A percentile compares a stretch with the other conserved stretches of the same genome.
phyloP scores from a whole-genome alignment of 2,797 vertebrate genomes.

The Astyanax mexicanus region DNA sequence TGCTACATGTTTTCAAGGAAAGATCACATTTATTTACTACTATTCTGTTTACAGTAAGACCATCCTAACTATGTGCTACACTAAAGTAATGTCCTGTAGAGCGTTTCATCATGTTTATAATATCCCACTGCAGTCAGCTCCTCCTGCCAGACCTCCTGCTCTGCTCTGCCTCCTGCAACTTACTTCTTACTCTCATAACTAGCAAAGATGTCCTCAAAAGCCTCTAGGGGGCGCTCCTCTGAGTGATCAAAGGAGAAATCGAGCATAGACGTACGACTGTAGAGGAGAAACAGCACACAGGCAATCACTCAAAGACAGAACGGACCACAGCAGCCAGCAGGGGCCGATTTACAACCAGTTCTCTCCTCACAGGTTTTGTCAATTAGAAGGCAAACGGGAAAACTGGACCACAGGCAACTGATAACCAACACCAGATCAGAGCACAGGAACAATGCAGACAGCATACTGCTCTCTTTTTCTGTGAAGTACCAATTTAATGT shows the following conservation, averaged over 20 bases:
- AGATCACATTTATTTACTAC: too few species aligned
- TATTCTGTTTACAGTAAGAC: not conserved
- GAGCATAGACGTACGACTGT: slow-evolving; percentile 93
- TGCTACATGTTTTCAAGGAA: not conserved
- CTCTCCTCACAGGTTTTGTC: not conserved
- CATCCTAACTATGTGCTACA: not conserved
- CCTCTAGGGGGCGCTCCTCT: slow-evolving; percentile 95
- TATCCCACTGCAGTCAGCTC: slow-evolving; percentile 45
- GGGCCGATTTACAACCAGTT: slow-evolving; percentile 33
- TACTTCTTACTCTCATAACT: slow-evolving; percentile 98
- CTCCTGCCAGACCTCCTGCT: slow-evolving; percentile 72
- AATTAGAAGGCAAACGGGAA: not conserved
- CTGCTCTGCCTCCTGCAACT: slow-evolving; percentile 77
- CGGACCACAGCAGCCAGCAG: slow-evolving; percentile 9
- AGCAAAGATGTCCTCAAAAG: slow-evolving; percentile 99
- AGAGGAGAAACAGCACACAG: slow-evolving; percentile 81
- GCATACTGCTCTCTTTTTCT: not conserved
- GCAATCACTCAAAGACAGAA: slow-evolving; percentile 71
- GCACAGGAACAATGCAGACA: slow-evolving; percentile 25
- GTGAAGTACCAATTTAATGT: too few species aligned
- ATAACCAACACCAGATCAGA: slow-evolving; percentile 8
- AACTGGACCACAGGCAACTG: slow-evolving; percentile 30
- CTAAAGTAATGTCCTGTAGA: not conserved
- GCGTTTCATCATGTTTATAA: too few species aligned
- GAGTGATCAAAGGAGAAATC: slow-evolving; percentile 99